Evolutionary conservation across 2,888 invertebrate genomes (phyloP).

Genomic region (Cryptocheilus praepositus): DNA sequence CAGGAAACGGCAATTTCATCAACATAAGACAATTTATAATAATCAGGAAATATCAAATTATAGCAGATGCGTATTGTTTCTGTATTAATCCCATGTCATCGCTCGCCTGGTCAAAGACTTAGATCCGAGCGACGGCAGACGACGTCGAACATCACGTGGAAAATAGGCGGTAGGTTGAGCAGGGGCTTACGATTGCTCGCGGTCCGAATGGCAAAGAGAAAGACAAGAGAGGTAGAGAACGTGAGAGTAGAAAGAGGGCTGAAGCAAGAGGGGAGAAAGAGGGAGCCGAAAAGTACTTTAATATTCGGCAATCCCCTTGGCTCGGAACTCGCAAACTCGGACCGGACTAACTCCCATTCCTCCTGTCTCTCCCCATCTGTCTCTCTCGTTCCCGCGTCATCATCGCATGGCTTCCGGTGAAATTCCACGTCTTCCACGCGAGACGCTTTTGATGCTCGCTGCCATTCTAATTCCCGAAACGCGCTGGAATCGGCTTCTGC

Average conservation of each 20-base stretch:
- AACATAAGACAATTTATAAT: too few relatives aligned
- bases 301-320: slow-evolving; percentile 70
- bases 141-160: slow-evolving; percentile 41
- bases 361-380: slow-evolving; percentile 20
- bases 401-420: slow-evolving; percentile 67
- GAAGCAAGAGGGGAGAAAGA: slow-evolving; percentile 46
- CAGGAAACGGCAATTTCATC: too few relatives aligned
- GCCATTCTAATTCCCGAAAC: slow-evolving; percentile 60
- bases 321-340: slow-evolving; percentile 67
- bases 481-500: slow-evolving; percentile 49
- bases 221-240: slow-evolving; percentile 35
- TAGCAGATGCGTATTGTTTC: too few relatives aligned
- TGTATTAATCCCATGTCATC: too few relatives aligned
- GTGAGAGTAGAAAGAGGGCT: slow-evolving; percentile 38
- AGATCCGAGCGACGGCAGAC: not conserved
- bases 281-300: slow-evolving; percentile 69
- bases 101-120: too few relatives aligned
- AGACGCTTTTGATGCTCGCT: slow-evolving; percentile 59
- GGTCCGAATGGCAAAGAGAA: slow-evolving; percentile 55
- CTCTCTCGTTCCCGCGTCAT: slow-evolving; percentile 33
- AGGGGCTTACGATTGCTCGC: slow-evolving; percentile 49
- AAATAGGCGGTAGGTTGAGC: slow-evolving; percentile 53
- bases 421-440: slow-evolving; percentile 67
- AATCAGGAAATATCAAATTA: too few relatives aligned
- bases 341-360: slow-evolving; percentile 56